phyloP scores from a whole-genome alignment of 2,797 vertebrate species.

The Pseudochirops cupreus region DNA sequence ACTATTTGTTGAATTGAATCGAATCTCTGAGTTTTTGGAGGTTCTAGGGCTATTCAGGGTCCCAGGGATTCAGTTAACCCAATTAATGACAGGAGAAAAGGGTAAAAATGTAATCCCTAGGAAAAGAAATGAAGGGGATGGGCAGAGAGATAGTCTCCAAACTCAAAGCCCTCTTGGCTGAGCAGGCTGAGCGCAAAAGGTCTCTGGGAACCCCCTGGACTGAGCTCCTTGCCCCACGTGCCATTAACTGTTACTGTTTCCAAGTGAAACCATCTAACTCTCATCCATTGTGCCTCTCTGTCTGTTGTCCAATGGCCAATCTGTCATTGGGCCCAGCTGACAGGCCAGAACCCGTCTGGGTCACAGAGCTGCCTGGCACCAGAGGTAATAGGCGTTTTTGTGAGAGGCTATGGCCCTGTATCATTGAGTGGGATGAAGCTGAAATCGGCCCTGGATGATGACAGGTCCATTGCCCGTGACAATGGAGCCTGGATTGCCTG shows the following conservation, averaged over 20 bases:
- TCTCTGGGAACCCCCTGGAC: slow-evolving; percentile 1
- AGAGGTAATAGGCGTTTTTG: slow-evolving; percentile 86
- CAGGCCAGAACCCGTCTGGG: slow-evolving; percentile 88
- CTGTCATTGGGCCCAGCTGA: slow-evolving; percentile 87
- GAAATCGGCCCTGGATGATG: slow-evolving; percentile 87
- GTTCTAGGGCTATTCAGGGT: neutral
- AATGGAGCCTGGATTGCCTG: slow-evolving; percentile 91
- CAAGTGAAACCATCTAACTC: slow-evolving; percentile 64
- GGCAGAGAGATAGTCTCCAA: neutral
- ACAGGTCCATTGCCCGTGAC: slow-evolving; percentile 88
- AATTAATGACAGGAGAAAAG: neutral
- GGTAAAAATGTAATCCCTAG: neutral
- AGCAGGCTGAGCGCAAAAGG: neutral
- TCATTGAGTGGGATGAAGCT: slow-evolving; percentile 80
- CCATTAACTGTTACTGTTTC: slow-evolving; percentile 26
- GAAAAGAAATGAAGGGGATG: neutral
- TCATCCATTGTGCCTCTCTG: slow-evolving; percentile 66
- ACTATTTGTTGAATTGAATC: neutral
- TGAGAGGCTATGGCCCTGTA: slow-evolving; percentile 75
- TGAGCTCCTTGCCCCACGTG: neutral
- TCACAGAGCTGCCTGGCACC: slow-evolving; percentile 91
- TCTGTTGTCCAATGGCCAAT: slow-evolving; percentile 62
- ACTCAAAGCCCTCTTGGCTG: neutral
- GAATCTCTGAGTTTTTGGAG: neutral
- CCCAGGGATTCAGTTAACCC: neutral